Evolutionary conservation across 2,888 invertebrate genomes (phyloP).

Genomic region (Drosophila demipolita): DNA sequence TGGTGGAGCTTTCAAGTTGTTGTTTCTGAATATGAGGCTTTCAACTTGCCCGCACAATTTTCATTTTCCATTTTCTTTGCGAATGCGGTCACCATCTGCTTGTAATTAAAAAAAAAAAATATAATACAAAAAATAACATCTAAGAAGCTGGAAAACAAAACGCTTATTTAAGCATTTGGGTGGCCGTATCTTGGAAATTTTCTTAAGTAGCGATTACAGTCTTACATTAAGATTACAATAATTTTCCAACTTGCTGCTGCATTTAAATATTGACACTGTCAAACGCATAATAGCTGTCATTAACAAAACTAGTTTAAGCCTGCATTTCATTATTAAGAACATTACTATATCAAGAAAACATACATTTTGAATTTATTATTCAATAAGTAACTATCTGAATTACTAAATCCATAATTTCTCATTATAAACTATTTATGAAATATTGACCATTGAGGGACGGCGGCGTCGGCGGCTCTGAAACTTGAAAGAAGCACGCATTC

Average conservation of each 20-base stretch:
- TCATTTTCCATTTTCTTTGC: constrained; percentile 76
- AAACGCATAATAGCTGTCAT: not conserved
- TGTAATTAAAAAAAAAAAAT: constrained; percentile 52
- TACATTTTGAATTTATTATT: not conserved
- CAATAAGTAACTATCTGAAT: not conserved
- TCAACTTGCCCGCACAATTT: constrained; percentile 73
- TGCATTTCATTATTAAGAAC: not conserved
- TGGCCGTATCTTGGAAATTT: constrained; percentile 16
- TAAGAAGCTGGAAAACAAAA: constrained; percentile 40
- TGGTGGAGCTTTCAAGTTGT: constrained; percentile 37
- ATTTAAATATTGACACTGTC: constrained; percentile 6
- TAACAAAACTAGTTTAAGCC: not conserved
- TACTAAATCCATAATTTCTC: not conserved
- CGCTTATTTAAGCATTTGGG: constrained; percentile 15
- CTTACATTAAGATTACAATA: constrained; percentile 36
- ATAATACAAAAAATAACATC: constrained; percentile 1
- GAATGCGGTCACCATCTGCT: constrained; percentile 69
- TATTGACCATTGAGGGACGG: constrained; percentile 24
- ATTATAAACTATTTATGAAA: not conserved
- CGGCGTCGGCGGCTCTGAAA: constrained; percentile 46
- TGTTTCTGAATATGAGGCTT: constrained; percentile 39
- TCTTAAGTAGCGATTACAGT: not conserved
- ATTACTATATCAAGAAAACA: not conserved
- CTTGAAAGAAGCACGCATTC: constrained; percentile 53
- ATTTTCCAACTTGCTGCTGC: constrained; percentile 11